Evolutionary conservation across 2,888 invertebrate genomes (phyloP), one percentile per base, ranked within the genome.

Genomic region (Heliothis peltigera): DNA sequence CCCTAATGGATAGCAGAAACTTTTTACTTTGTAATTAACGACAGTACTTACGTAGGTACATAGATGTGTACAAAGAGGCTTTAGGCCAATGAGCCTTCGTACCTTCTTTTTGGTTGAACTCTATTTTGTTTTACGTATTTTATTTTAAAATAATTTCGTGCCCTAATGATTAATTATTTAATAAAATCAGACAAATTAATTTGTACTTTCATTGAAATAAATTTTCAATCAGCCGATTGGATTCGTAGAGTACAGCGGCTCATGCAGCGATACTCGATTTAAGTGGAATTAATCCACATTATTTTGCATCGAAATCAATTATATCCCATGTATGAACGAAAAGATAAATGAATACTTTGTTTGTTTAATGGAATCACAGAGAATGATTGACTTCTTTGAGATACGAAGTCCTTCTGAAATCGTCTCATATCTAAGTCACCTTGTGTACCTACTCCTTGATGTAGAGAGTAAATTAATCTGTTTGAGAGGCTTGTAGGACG

Each of bases 381-480:
- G 19, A 39, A n/a, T n/a, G 39, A 6, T 47, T 58, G 25, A 58
- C 52, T 63, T 39, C 18, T 46, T 22, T 8, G 42, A 46, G 18
- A 21, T 32, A 43, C 43, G 46, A 17, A 39, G 15, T 48, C 39
- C 15, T 55, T 28, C 32, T 39, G 39, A 61, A 53, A 58, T 64
- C 21, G 32, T 54, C 43, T 48, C 52, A 47, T 52, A 47, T 60
- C 63, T 62, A 65, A 57, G 71, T 75, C 66, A 66, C 70, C 54
- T 70, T 49, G 48, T 39, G n/a, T n/a, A n/a, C n/a, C 15, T 39
- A 15, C 35, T 39, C 67, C 59, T 80, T 64, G 65, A 59, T 57
- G 56, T 68, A 54, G 78, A 69, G 65, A 71, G 71, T 75, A 69
- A 82, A 83, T 84, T 85, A 87, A 88, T 86, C 79, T 81, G 71